Base-by-base conservation (phyloP, 2,888 invertebrate genomes). In the Rhorus exstirpatorius region DNA sequence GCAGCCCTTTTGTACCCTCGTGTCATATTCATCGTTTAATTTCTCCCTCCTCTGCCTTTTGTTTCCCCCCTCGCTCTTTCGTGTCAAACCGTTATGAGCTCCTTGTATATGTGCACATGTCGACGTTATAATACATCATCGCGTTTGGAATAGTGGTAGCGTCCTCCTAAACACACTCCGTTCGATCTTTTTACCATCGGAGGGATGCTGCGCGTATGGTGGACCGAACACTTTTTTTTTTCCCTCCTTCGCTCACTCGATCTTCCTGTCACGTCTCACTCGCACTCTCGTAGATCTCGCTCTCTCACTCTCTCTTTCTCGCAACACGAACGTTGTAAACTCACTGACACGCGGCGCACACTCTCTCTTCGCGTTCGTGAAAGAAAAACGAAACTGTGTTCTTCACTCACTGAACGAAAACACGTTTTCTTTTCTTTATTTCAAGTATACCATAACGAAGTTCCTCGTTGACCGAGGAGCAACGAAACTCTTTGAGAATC, bases 181-280 rank as follows among this genome's bases (percentile, higher is more conserved):
- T 60, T 46, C 51, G 75, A 80, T 83, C 83, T 49, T 68, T 76
- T 63, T 46, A 60, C 74, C 74, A 74, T 35, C 79, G 44, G 78
- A 83, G 83, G 83, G 85, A 86, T 86, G 86, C 86, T 86, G 85
- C 78, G 85, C 85, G 81, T 80, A 71, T 80, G 75, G 49, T 71
- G 74, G 21, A 72, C 35, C 53, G 19, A 63, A 61, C 72, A 41
- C 63, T 63, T 55, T 53, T 38, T 31, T 53, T 10, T 19, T 35
- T 14, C 19, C 19, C n/a, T 35, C n/a, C 3, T 24, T 24, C 4
- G 41, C 68, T 74, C 65, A 26, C 67, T 17, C 70, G 41, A 17
- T 58, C 76, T 79, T 76, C 75, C 76, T 67, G 76, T 72, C 70
- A 21, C 51, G 60, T 74, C 79, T 78, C 80, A 14, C 74, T 78